Evolutionary conservation across 2,888 invertebrate genomes (phyloP), one percentile per base, ranked within the genome.

Genomic region (Lasioglossum pauxillum): DNA sequence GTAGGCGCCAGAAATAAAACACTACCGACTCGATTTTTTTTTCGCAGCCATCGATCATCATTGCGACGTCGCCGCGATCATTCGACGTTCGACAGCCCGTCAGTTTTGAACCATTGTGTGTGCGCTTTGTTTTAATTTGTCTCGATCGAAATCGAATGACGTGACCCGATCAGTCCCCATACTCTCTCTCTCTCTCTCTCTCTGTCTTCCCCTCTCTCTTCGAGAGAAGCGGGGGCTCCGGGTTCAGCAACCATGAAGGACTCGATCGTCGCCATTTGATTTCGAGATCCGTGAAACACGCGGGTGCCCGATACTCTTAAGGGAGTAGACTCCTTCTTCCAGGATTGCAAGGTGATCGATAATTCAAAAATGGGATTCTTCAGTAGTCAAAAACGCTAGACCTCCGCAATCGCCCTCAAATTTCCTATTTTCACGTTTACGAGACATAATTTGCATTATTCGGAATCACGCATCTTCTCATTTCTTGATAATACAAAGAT

Each of bases 251-350:
- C 31, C 16, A 2, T 31, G 14, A 35, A 35, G 23, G 23, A 67
- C n/a, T 23, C 49, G 46, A 67, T 78, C 72, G 79, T 78, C 82
- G 88, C 84, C 90, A 84, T 90, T 90, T 78, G 83, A 83, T 90
- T 90, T 88, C 88, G 78, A 78, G 41, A 71, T 82, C 75, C 72
- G 64, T 67, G 19, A 35, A 49, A 41, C 71, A 67, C 79, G 71
- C 71, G 78, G 82, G 75, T 67, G 88, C 76, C 86, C 84, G 86
- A 86, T 81, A 82, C 79, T 85, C 84, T 23, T 75, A 35, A 4
- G 35, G 35, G 0, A 35, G 35, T 35, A 35, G 35, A 35, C 35
- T 35, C 35, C 35, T 5, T 35, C 0, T 35, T 35, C 35, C 35
- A 35, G 35, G 35, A 5, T 35, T 35, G 3, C 35, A 5, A 35